Base-by-base conservation (phyloP, 2,888 invertebrate species). In the Pachliopta kotzebuea region DNA sequence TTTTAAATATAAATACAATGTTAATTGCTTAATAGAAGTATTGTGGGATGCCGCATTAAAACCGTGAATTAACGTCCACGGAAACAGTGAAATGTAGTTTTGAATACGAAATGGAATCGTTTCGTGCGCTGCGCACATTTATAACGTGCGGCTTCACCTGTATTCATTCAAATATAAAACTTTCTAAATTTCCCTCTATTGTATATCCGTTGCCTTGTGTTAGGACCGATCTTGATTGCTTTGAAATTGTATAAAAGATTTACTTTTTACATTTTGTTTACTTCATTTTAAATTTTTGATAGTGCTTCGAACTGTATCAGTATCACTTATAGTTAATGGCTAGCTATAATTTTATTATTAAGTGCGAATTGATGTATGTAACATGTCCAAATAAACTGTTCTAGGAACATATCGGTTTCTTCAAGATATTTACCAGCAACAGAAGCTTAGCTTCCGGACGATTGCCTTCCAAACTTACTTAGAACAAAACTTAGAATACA, bases 21-120 rank as follows among this genome's bases (percentile, higher is more conserved):
- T 58, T 52, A 42, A 57, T 57, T 23, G 52, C 42, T 62, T 37
- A 62, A 56, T 37, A 62, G 26, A 57, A 63, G 37, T 57, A 42
- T 54, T 58, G 63, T 54, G 37, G 53, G 21, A 58, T 26, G 29
- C 57, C 53, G 24, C 63, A 58, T 53, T 42, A 57, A 62, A 62
- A 26, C 29, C 26, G 53, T 58, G 18, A 58, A 53, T 63, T 54
- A 63, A 58, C 56, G 57, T 45, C 57, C 23, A 29, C 57, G 53
- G 57, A 23, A 63, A 63, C 57, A 53, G 21, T 37, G 42, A 54
- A 58, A 63, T 58, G 63, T 63, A 58, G 18, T 56, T 63, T 58
- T 58, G 53, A 58, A 63, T 63, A 58, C 45, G 26, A 63, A 63
- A 57, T 42, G 21, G 52, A 53, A 57, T 62, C 56, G 62, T 57